A percentile compares a stretch with the other conserved stretches of the same genome.
These are phyloP conservation scores for Zosterops hypoxanthus DNA, from an alignment of 2,113 vertebrate genomes.

Conservation along the genomic window DNA sequence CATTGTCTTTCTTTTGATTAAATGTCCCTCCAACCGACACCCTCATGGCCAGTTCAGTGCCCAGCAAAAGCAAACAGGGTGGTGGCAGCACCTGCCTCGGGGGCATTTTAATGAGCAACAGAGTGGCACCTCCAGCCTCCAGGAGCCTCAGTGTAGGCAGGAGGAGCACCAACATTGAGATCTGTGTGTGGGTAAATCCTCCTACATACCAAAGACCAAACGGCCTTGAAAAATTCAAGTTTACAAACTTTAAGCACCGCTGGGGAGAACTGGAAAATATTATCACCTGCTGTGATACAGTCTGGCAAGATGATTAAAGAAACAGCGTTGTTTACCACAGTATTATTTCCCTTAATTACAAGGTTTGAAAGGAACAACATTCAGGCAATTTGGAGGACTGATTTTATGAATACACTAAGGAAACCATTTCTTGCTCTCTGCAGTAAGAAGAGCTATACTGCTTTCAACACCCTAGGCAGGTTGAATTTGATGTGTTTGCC, in stretches of 20 bases:
- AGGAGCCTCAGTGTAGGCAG: not conserved
- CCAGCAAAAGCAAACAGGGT: not conserved
- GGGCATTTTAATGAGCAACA: not conserved
- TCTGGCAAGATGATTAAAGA: not conserved
- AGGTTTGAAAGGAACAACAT: not conserved
- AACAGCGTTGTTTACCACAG: not conserved
- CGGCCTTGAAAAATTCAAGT: not conserved
- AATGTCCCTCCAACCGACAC: not conserved
- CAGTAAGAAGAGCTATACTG: not conserved
- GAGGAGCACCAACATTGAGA: not conserved
- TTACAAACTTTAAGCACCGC: not conserved
- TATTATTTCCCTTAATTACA: not conserved
- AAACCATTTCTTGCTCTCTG: not conserved
- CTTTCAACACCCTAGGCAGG: not conserved
- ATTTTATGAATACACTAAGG: not conserved
- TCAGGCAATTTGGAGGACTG: not conserved
- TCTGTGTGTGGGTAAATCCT: not conserved
- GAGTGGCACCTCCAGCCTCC: not conserved
- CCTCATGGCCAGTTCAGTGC: not conserved
- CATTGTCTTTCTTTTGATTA: not conserved
- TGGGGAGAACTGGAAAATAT: not conserved
- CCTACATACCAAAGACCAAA: not conserved
- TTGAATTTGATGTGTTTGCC: not conserved
- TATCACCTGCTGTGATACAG: not conserved
- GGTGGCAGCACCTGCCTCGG: not conserved